phyloP scores from a whole-genome alignment of 1,140 invertebrate genomes.

The Macrotrachela quadricornifera region DNA sequence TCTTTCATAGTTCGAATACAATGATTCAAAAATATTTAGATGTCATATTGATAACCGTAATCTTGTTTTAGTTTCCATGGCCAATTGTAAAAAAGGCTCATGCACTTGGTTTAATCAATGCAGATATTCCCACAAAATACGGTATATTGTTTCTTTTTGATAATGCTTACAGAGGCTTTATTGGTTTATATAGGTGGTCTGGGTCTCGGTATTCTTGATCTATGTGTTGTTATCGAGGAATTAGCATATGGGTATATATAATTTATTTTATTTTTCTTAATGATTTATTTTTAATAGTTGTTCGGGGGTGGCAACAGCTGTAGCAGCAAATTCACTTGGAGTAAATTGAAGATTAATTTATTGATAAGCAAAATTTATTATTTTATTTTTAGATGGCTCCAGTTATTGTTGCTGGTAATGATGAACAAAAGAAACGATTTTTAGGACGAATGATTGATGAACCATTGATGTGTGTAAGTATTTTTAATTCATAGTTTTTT shows the following conservation, averaged over 20 bases:
- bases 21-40: too few species aligned
- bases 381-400: constrained; percentile 51
- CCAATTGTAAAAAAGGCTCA: constrained; percentile 80
- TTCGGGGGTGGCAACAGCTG: constrained; percentile 69
- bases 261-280: too few species aligned
- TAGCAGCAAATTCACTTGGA: constrained; percentile 66
- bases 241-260: constrained; percentile 46
- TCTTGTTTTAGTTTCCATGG: constrained; percentile 54
- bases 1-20: too few species aligned
- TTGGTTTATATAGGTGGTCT: constrained; percentile 44
- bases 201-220: constrained; percentile 53
- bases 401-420: constrained; percentile 56
- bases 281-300: constrained; percentile 35
- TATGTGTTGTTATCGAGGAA: constrained; percentile 66
- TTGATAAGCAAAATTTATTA: constrained; percentile 11
- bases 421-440: constrained; percentile 77
- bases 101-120: constrained; percentile 64
- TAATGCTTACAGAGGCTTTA: neutral
- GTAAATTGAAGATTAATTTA: constrained; percentile 37
- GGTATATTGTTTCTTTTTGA: constrained; percentile 18
- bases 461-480: constrained; percentile 61
- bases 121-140: constrained; percentile 48
- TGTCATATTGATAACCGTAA: too few species aligned
- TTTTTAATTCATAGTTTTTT: neutral
- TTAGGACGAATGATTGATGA: constrained; percentile 61